A percentile compares a stretch with the other conserved stretches of the same genome.
Evolutionary conservation across 2,888 invertebrate species (phyloP).

Genomic region (Yponomeuta cagnagella): DNA sequence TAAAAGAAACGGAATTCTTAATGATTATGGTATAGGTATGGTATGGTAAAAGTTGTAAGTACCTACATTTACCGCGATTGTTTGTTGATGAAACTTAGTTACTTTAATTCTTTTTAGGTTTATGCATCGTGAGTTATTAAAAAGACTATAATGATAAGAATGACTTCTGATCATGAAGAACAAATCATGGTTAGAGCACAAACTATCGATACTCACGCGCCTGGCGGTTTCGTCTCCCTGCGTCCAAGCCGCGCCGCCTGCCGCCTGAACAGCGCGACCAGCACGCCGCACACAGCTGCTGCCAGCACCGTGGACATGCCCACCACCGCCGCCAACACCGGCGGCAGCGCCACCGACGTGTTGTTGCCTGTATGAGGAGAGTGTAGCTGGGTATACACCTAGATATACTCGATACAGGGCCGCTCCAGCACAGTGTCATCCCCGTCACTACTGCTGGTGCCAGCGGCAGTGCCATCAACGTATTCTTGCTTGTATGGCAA

Average conservation of each 20-base stretch:
- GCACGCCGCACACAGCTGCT: slow-evolving; percentile 83
- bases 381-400: background rate
- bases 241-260: slow-evolving; percentile 68
- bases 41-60: no score
- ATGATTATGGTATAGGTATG: no score
- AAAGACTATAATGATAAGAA: background rate
- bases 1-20: no score
- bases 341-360: slow-evolving; percentile 80
- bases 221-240: slow-evolving; percentile 48
- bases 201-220: slow-evolving; percentile 39
- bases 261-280: slow-evolving; percentile 83
- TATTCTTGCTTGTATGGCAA: slow-evolving; percentile 69
- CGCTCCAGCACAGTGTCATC: slow-evolving; percentile 80
- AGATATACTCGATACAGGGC: slow-evolving; percentile 65
- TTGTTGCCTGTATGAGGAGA: slow-evolving; percentile 73
- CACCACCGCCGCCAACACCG: slow-evolving; percentile 82
- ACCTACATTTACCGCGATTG: no score
- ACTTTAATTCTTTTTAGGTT: no score
- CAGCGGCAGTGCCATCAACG: slow-evolving; percentile 81
- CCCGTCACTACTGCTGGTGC: slow-evolving; percentile 82
- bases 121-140: no score
- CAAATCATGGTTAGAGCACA: no score
- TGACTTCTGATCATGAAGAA: background rate
- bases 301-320: slow-evolving; percentile 83
- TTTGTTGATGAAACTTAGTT: no score